Evolutionary conservation across 92 coral and sea anemone species (phyloP).

Genomic region (Bergia sp.): DNA sequence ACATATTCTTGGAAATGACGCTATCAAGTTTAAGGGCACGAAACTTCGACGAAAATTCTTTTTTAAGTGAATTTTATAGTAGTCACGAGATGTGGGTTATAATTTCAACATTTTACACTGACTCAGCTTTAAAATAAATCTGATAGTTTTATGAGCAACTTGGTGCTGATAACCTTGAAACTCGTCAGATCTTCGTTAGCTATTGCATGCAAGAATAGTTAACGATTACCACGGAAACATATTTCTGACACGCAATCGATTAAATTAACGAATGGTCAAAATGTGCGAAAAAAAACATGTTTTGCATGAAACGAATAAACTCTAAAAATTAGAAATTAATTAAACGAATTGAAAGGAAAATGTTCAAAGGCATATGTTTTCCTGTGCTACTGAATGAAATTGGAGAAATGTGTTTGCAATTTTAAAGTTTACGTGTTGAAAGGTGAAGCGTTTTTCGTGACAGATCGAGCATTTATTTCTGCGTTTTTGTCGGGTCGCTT

Average conservation of each 20-base stretch:
- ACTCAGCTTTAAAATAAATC: background rate
- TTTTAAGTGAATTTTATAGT: background rate
- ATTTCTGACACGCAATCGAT: background rate
- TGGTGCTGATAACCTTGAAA: background rate
- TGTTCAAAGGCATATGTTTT: no score
- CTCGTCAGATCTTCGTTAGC: background rate
- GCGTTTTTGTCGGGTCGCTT: background rate
- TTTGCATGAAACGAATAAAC: background rate
- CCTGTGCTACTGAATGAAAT: background rate
- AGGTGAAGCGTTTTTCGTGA: background rate
- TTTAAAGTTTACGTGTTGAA: background rate
- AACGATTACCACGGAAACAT: background rate
- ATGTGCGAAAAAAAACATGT: background rate
- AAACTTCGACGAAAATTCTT: no score
- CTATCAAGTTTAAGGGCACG: no score
- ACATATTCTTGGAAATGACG: background rate
- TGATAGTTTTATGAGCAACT: background rate
- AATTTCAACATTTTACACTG: background rate
- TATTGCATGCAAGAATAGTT: background rate
- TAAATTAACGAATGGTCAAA: background rate
- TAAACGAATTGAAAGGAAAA: no score
- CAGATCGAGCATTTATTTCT: background rate
- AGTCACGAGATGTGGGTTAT: background rate
- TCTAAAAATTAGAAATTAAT: background rate
- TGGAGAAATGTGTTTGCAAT: background rate